These are phyloP conservation scores for Idris sp. DNA, from an alignment of 1,140 invertebrate genomes.

Conservation along the genomic window DNA sequence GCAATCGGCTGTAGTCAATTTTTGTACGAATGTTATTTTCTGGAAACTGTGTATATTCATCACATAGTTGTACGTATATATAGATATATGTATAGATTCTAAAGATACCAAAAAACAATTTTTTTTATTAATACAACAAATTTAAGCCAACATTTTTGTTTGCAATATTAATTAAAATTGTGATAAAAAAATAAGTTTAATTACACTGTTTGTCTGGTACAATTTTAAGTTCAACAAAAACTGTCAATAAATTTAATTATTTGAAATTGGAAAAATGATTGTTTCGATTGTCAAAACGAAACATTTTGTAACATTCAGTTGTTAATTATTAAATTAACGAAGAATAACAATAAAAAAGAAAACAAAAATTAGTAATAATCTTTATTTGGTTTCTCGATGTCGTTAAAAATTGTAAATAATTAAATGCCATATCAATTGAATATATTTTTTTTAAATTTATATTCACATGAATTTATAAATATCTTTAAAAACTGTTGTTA, in stretches of 20 bases:
- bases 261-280: constrained; percentile 30
- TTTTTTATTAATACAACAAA: constrained; percentile 23
- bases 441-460: constrained; percentile 59
- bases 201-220: too few species aligned
- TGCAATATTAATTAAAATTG: neutral
- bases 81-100: constrained; percentile 61
- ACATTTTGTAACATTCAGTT: too few species aligned
- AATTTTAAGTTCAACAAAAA: too few species aligned
- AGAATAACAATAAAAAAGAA: constrained; percentile 38
- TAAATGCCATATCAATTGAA: constrained; percentile 53
- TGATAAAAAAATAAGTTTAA: neutral
- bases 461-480: constrained; percentile 46
- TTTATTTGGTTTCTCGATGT: constrained; percentile 44
- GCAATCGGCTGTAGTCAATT: constrained; percentile 77
- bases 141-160: neutral
- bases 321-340: constrained; percentile 1
- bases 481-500: constrained; percentile 48
- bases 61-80: constrained; percentile 47
- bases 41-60: constrained; percentile 66
- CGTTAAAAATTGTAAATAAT: constrained; percentile 56
- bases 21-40: constrained; percentile 77
- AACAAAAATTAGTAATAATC: constrained; percentile 49
- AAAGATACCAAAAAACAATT: constrained; percentile 49
- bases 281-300: neutral
- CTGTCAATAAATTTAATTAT: neutral